These are phyloP conservation scores for Macroramphosus scolopax DNA, from an alignment of 2,797 vertebrate genomes.

Conservation along the genomic window DNA sequence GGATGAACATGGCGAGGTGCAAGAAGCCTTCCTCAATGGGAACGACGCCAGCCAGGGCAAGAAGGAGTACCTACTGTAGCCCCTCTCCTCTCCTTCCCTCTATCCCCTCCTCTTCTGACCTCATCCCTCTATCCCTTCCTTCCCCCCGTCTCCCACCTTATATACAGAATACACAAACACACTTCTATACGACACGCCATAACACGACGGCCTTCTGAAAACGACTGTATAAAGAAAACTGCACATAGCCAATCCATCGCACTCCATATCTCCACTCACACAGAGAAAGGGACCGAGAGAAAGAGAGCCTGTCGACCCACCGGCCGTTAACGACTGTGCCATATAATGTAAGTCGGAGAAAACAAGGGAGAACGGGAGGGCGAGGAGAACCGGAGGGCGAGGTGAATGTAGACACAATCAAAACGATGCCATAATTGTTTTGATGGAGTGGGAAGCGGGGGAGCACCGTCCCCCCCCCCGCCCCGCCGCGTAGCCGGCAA, in stretches of 20 bases:
- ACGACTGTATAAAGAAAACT: conserved; percentile 68
- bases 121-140: conserved; percentile 44
- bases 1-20: conserved; percentile 91
- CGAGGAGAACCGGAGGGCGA: conserved; percentile 27
- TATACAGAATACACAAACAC: conserved; percentile 50
- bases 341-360: conserved; percentile 60
- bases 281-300: conserved; percentile 39
- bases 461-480: conserved; percentile 32
- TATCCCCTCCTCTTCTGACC: conserved; percentile 60
- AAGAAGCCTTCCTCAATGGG: conserved; percentile 92
- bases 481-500: conserved; percentile 42
- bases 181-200: conserved; percentile 52
- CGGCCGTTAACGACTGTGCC: conserved; percentile 71
- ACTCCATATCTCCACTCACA: conserved; percentile 27
- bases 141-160: conserved; percentile 43
- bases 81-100: conserved; percentile 38
- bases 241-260: conserved; percentile 57
- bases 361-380: conserved; percentile 7
- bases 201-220: conserved; percentile 72
- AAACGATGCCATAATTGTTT: conserved; percentile 7
- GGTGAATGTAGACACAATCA: background rate
- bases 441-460: background rate
- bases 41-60: conserved; percentile 91
- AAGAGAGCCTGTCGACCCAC: conserved; percentile 52
- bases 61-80: conserved; percentile 90